A percentile compares a stretch with the other conserved stretches of the same genome.
Conservation (phyloP, 2,888 invertebrate species). For the Proisotoma minuta region DNA sequence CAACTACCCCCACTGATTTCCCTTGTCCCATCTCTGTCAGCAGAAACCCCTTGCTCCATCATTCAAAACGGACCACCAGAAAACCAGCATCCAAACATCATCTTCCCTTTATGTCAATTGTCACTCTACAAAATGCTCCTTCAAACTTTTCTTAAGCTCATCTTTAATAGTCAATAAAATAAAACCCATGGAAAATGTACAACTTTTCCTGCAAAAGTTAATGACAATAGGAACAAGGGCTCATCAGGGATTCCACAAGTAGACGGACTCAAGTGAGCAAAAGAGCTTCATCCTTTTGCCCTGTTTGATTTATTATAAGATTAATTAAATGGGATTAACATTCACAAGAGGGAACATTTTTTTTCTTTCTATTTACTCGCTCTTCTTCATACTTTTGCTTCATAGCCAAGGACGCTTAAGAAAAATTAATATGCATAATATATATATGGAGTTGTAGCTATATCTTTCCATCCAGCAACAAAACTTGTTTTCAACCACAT, state of each 20-base stretch:
- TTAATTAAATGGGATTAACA: constrained; percentile 18
- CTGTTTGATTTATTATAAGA: constrained; percentile 18
- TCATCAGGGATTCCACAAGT: constrained; percentile 16
- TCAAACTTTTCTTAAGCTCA: too few relatives aligned
- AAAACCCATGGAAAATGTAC: too few relatives aligned
- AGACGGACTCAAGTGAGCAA: constrained; percentile 6
- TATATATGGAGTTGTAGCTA: not conserved
- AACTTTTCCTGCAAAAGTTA: too few relatives aligned
- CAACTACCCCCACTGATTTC: constrained; percentile 17
- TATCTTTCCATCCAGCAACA: not conserved
- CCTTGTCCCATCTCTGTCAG: constrained; percentile 16
- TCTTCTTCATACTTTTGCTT: too few relatives aligned
- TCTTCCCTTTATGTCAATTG: constrained; percentile 10
- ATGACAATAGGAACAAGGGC: constrained; percentile 6
- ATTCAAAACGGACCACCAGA: constrained; percentile 13
- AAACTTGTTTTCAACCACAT: not conserved
- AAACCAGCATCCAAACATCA: not conserved
- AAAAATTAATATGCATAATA: constrained; percentile 4
- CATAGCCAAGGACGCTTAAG: not conserved
- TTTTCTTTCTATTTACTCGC: constrained; percentile 1
- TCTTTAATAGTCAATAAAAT: too few relatives aligned
- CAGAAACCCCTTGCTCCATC: constrained; percentile 5
- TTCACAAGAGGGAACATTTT: constrained; percentile 7
- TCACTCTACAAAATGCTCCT: not conserved
- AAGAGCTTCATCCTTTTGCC: not conserved